Base-by-base conservation (phyloP, 2,113 vertebrate genomes). In the Machaerirhynchus nigripectus region DNA sequence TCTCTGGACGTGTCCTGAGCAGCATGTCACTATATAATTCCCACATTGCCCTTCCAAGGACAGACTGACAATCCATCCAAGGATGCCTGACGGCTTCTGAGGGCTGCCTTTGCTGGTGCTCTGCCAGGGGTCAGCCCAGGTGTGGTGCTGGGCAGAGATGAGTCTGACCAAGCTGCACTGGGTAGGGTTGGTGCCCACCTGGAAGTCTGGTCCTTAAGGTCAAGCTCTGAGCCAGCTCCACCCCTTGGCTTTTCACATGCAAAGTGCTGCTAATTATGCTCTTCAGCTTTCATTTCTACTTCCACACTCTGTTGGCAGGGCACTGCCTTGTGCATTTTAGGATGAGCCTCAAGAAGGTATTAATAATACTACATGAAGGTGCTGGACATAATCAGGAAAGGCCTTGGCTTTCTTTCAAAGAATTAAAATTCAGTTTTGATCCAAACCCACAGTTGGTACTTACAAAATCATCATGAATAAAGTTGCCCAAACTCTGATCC, bases 41-140 rank as follows among this genome's bases (percentile, higher is more conserved):
- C 37, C 26, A 12, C 1, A 3, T 5, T 61, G 19, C 3, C 2
- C 0, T 37, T 60, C 31, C 1, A 15, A 60, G 37, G 44, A 28
- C 49, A 69, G 21, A 8, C n/a, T n/a, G n/a, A n/a, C n/a, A n/a
- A n/a, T n/a, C n/a, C n/a, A n/a, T n/a, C n/a, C 23, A 28, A n/a
- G 35, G 44, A 17, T 22, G 3, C 37, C 28, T 31, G 30, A 8
- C 33, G 27, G 19, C 8, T 52, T 5, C 1, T n/a, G 27, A 28
- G 37, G 21, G 5, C 35, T 80, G 68, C 4, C 35, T 77, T 80
- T 18, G 4, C 27, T 40, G 22, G 7, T 78, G 15, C 15, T 57
- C 31, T 77, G 46, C 27, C n/a, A 27, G 9, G 24, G 16, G 5
- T 52, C 31, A 80, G 53, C 15, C 18, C 20, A 7, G 10, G 4